Base-by-base conservation (phyloP, 1,140 invertebrate species). In the Planococcus citri region DNA sequence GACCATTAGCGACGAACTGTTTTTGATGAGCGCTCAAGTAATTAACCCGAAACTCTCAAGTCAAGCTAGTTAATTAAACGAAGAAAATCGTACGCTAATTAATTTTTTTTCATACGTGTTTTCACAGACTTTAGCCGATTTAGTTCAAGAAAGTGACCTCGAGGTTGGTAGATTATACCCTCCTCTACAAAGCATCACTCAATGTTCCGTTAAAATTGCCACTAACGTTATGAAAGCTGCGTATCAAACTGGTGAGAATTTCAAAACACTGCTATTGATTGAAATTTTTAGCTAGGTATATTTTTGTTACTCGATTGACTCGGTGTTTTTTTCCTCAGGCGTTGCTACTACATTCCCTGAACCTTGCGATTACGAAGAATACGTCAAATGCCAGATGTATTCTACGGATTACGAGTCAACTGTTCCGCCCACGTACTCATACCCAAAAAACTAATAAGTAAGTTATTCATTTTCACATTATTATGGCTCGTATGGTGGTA, bases 131-230 rank as follows among this genome's bases (percentile, higher is more conserved):
- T 79, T 98, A 14, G 87, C 94, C 9, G 82, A 90, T n/a, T 81
- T 91, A 70, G 94, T 97, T 0, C 87, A 86, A 8, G 83, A 92
- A 68, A 82, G 84, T 8, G 89, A 98, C 79, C 81, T 98, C 41
- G 83, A 82, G 0, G 85, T 85, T 70, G 96, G 96, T n/a, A 89
- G 92, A 72, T 83, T 99, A 25, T 99, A 98, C 78, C 97, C 97
- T 17, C 93, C 95, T 0, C 81, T 99, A 10, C 80, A 83, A n/a
- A 85, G 87, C 20, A 95, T 99, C 74, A 85, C 88, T 72, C 86
- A 91, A 64, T 92, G 95, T 68, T 98, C 95, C 0, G 74, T 95
- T 1, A 83, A 85, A 73, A 97, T 99, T 73, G 96, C 95, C 6
- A 83, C 85, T 2, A 83, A 86, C 74, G 80, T 98, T 71, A 88